Percentiles rank a stretch among this genome's conserved stretches.
Conservation (phyloP, 2,113 vertebrate genomes). For the Verasper variegatus region DNA sequence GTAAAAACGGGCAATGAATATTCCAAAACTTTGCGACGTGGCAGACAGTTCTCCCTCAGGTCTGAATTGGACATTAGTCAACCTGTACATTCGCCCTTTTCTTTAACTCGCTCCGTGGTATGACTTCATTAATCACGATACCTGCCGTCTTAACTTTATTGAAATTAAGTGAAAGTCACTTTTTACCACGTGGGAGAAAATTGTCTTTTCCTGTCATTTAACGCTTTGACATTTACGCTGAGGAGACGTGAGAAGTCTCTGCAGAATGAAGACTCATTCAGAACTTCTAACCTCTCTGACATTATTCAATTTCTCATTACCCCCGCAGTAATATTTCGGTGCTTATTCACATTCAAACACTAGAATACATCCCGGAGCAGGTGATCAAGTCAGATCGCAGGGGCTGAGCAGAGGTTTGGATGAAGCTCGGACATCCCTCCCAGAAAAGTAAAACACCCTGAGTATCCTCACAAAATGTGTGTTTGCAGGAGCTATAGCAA, state of each 20-base stretch:
- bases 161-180: conserved; percentile 38
- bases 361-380: conserved; percentile 1
- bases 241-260: conserved; percentile 17
- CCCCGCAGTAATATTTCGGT: neutral
- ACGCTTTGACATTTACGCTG: conserved; percentile 37
- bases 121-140: conserved; percentile 34
- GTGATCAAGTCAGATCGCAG: neutral
- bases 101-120: neutral
- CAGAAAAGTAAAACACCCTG: neutral
- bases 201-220: neutral
- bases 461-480: conserved; percentile 14
- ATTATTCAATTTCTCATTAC: conserved; percentile 45
- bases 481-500: conserved; percentile 8
- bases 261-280: neutral
- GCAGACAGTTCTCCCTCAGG: conserved; percentile 45
- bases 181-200: neutral
- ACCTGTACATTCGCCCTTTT: neutral
- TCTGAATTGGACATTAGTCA: conserved; percentile 61
- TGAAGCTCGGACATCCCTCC: conserved; percentile 1
- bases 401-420: conserved; percentile 4
- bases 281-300: conserved; percentile 30
- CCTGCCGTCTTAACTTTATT: conserved; percentile 10
- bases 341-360: conserved; percentile 28
- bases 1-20: conserved; percentile 63
- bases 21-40: conserved; percentile 48